Evolutionary conservation across 2,888 invertebrate species (phyloP).

Genomic region (Fragum sueziense): DNA sequence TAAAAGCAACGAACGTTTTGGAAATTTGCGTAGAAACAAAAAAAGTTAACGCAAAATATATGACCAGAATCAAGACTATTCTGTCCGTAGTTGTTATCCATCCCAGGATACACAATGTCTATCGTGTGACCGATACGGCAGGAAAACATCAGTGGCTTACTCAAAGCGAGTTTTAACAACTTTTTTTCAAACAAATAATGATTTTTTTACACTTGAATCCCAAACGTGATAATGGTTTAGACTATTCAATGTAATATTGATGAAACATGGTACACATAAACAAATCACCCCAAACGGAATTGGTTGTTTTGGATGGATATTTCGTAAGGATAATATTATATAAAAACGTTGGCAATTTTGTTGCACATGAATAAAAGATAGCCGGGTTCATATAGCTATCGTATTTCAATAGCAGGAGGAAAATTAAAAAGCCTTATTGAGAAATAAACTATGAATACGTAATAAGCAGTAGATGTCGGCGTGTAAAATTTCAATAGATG

Average conservation of each 20-base stretch:
- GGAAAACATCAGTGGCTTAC: too few species aligned
- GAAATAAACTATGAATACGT: slow-evolving; percentile 6
- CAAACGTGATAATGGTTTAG: neutral
- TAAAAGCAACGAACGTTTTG: too few species aligned
- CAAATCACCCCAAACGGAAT: neutral
- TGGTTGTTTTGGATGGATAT: neutral
- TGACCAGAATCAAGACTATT: too few species aligned
- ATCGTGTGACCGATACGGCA: too few species aligned
- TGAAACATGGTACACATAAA: neutral
- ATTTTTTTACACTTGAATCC: too few species aligned
- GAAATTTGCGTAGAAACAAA: too few species aligned
- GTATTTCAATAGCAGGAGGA: neutral
- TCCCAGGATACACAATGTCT: too few species aligned
- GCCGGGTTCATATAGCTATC: neutral
- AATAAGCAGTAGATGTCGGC: neutral
- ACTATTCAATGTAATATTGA: neutral
- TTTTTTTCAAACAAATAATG: too few species aligned
- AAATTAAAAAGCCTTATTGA: neutral
- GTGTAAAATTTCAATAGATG: neutral
- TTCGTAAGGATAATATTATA: neutral
- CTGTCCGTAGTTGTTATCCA: too few species aligned
- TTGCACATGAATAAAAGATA: neutral
- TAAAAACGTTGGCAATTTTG: neutral
- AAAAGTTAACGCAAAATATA: too few species aligned
- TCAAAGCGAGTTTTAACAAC: too few species aligned